These are phyloP conservation scores for Caenorhabditis drosophilae DNA, from an alignment of 2,888 invertebrate species.

Conservation along the genomic window DNA sequence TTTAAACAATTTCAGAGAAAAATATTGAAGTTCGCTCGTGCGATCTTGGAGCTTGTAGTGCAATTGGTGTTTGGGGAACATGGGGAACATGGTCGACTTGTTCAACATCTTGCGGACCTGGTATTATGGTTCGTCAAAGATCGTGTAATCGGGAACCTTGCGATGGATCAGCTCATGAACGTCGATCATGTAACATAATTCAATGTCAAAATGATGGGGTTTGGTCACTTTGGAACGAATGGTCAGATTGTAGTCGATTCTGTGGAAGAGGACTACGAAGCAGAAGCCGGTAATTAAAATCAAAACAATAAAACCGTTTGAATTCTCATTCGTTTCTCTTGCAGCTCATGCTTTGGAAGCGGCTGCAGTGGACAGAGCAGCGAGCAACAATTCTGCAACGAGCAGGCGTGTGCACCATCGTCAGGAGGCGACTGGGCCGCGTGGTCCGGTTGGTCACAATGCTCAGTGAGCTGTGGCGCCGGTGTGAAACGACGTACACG, in stretches of 20 bases:
- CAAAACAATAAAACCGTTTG: neutral
- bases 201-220: slow-evolving; percentile 49
- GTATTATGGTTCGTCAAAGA: slow-evolving; percentile 60
- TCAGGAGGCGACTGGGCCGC: slow-evolving; percentile 46
- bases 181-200: slow-evolving; percentile 62
- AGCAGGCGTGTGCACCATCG: slow-evolving; percentile 56
- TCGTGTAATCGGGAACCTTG: slow-evolving; percentile 63
- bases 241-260: slow-evolving; percentile 61
- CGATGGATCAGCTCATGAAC: slow-evolving; percentile 65
- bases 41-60: slow-evolving; percentile 62
- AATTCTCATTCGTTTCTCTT: slow-evolving; percentile 3
- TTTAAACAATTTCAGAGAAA: slow-evolving; percentile 53
- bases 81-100: slow-evolving; percentile 64
- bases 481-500: slow-evolving; percentile 65
- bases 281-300: slow-evolving; percentile 50
- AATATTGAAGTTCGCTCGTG: slow-evolving; percentile 66
- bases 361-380: slow-evolving; percentile 57
- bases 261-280: slow-evolving; percentile 65
- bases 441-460: slow-evolving; percentile 51
- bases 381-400: slow-evolving; percentile 67
- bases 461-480: slow-evolving; percentile 63
- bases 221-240: slow-evolving; percentile 56
- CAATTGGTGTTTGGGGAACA: slow-evolving; percentile 59
- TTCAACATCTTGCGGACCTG: slow-evolving; percentile 64
- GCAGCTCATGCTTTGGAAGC: slow-evolving; percentile 55